Base-by-base conservation (phyloP, 2,113 vertebrate genomes). In the Stegastes partitus region DNA sequence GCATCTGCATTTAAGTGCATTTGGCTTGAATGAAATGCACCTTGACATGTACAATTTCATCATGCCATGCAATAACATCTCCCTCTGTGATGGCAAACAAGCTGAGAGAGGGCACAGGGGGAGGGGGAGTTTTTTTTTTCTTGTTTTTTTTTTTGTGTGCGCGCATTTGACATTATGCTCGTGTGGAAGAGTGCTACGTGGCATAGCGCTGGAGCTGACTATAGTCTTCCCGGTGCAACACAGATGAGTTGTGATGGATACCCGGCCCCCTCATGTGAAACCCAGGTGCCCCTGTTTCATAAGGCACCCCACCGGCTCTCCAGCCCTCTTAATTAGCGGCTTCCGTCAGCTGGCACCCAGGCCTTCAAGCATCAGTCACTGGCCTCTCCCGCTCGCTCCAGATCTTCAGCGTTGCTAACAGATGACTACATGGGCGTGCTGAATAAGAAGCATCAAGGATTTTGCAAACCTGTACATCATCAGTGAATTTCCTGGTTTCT, bases 251-350 rank as follows among this genome's bases (percentile, higher is more conserved):
- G 79, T 75, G 88, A 92, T 83, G 84, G 83, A 76, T 87, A 80
- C 81, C 79, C 81, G 12, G 79, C 89, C 84, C 80, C 88, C 86
- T 84, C 84, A 68, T 67, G 80, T 81, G 90, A 91, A 92, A 89
- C 87, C 90, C 89, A 87, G 90, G 91, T 89, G 90, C 81, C 87
- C 80, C 79, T 88, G 84, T 92, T 92, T 89, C 83, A 89, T 89
- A 72, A 85, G 78, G 79, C 87, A 31, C 81, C 88, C 89, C 83
- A 65, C 86, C 31, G 87, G 81, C 86, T 89, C 89, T 83, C 57
- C 84, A 82, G 69, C 77, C 84, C 80, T 90, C 89, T 90, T 91
- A 92, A 92, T 91, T 93, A 92, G 85, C 19, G 5, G 75, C 82
- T 90, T 85, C 88, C 68, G 58, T 92, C 90, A 87, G 87, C 91